Evolutionary conservation across 2,797 vertebrate species (phyloP).

Genomic region (Megaceryle alcyon): DNA sequence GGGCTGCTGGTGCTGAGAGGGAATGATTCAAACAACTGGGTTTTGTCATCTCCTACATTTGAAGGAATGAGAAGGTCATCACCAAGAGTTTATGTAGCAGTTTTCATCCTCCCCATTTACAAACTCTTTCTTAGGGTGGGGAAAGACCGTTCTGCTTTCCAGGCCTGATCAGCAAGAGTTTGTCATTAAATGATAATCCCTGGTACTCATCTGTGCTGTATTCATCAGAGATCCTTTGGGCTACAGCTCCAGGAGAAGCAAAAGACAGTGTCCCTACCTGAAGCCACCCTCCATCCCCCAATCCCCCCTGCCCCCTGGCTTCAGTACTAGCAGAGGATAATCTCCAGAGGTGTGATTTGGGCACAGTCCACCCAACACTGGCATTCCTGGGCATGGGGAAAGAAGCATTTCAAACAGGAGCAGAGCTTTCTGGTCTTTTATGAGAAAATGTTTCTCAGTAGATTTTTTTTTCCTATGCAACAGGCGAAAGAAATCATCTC

Average conservation of each 20-base stretch:
- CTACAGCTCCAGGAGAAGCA: neutral
- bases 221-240: neutral
- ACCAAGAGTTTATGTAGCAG: neutral
- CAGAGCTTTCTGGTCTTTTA: neutral
- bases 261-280: neutral
- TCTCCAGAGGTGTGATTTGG: neutral
- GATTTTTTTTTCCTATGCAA: neutral
- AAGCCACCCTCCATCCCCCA: neutral
- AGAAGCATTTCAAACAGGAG: neutral
- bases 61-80: neutral
- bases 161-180: neutral
- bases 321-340: neutral
- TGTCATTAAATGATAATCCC: neutral
- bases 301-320: no score
- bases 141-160: neutral
- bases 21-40: neutral
- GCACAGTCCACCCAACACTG: neutral
- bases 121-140: neutral
- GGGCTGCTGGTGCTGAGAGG: accelerated
- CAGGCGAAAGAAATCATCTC: neutral
- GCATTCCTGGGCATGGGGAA: accelerated
- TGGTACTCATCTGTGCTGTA: accelerated
- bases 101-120: neutral
- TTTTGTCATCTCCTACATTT: neutral
- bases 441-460: neutral